These are phyloP conservation scores for Erebia palarica DNA, from an alignment of 2,888 invertebrate species.

Conservation along the genomic window DNA sequence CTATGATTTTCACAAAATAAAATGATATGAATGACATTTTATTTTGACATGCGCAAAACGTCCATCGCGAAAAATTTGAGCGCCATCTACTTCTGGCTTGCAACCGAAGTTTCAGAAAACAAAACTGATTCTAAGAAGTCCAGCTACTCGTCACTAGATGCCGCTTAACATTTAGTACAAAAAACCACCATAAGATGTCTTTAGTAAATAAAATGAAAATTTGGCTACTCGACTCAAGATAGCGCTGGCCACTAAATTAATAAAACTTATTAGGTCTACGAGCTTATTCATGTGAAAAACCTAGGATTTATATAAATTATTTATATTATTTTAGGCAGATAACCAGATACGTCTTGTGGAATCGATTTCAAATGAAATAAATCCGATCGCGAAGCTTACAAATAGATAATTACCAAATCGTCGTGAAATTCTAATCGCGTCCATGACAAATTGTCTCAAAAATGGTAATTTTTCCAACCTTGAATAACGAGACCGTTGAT, in stretches of 20 bases:
- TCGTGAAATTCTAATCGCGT: slow-evolving; percentile 16
- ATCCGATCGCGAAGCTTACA: slow-evolving; percentile 1
- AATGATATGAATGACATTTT: slow-evolving; percentile 74
- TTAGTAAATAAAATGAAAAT: not conserved
- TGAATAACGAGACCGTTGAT: slow-evolving; percentile 18
- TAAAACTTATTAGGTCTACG: too few relatives aligned
- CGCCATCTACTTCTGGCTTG: slow-evolving; percentile 50
- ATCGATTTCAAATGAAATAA: not conserved
- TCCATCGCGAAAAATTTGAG: slow-evolving; percentile 47
- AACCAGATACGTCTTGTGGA: not conserved
- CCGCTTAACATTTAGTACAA: not conserved
- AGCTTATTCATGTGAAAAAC: not conserved
- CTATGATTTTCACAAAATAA: slow-evolving; percentile 72
- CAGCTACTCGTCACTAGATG: slow-evolving; percentile 39
- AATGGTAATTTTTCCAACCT: slow-evolving; percentile 34
- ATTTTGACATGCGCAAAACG: slow-evolving; percentile 77
- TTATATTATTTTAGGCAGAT: not conserved
- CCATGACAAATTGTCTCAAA: slow-evolving; percentile 30
- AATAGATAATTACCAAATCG: not conserved
- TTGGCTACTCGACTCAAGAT: slow-evolving; percentile 44
- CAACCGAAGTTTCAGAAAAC: not conserved
- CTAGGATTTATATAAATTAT: not conserved
- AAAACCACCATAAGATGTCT: not conserved
- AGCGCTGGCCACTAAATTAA: slow-evolving; percentile 33
- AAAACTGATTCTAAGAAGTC: not conserved